Evolutionary conservation across 30 jellyfish, hydroid and myxozoan genomes (phyloP), one percentile per base, ranked within the genome.

Genomic region (Hydractinia echinata): DNA sequence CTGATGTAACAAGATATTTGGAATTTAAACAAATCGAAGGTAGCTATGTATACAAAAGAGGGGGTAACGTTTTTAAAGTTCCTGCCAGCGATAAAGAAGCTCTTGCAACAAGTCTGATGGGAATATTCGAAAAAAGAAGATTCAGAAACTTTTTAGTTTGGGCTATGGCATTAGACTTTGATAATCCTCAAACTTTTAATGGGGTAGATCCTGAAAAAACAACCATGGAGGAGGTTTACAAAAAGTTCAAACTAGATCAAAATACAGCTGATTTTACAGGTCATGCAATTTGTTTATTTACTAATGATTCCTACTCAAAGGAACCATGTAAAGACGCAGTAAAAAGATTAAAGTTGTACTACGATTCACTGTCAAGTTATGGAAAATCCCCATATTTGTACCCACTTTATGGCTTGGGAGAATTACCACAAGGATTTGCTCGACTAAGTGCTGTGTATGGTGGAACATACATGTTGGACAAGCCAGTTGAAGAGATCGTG

Each of bases 381-480:
- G 97, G 99, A 20, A 95, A 87, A 67, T 88, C 97, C 44, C 99
- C 99, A 16, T 95, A 95, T 82, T 58, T 95, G 20, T 95, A 95
- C 77, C 99, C 99, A 5, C 87, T 89, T 48, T 95, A 95, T 83
- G 99, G 99, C 66, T 76, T 95, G 61, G 99, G 99, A 10, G 99
- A 95, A 81, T 83, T 95, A 10, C 99, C 99, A 48, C 99, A 95
- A 68, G 97, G 97, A 2, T 95, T 95, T 86, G 99, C 99, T 10
- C 88, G 99, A 15, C 90, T 95, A 14, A 88, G 97, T 77, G 99
- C 99, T 16, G 99, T 95, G 10, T 86, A 95, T 83, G 99, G 99
- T 21, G 99, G 99, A 10, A 95, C 99, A 5, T 95, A 95, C 95
- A 95, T 95, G 99, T 72, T 95, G 67, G 87, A 81, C 72, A 95